phyloP scores from a whole-genome alignment of 2,113 vertebrate genomes.

The Plestiodon gilberti region DNA sequence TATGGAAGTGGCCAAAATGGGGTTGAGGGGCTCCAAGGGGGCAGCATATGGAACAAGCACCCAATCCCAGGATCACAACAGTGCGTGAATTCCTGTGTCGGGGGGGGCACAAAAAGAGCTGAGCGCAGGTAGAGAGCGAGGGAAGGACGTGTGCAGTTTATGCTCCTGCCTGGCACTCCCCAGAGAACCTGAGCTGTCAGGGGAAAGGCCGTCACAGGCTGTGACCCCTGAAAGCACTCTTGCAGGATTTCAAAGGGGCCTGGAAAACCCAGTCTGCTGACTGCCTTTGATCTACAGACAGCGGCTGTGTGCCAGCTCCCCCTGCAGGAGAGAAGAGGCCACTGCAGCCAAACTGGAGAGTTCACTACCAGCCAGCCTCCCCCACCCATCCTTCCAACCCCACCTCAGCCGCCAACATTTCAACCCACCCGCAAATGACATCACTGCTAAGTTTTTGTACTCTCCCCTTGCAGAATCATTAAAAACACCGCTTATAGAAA shows the following conservation, averaged over 20 bases:
- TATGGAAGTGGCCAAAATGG: background rate
- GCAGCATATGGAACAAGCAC: background rate
- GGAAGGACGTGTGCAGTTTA: background rate
- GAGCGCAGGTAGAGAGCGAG: background rate
- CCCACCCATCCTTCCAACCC: background rate
- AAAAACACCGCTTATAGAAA: background rate
- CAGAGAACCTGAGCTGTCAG: background rate
- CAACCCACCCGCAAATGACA: background rate
- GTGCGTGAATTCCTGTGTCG: background rate
- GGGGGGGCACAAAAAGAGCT: background rate
- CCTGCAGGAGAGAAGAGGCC: conserved; percentile 35
- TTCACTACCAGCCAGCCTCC: accelerated
- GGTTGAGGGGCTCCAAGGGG: background rate
- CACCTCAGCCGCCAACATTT: background rate
- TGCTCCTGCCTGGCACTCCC: background rate
- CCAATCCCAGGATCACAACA: background rate
- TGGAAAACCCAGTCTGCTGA: accelerated
- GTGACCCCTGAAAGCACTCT: background rate
- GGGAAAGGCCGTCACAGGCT: conserved; percentile 6
- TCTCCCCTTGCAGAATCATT: background rate
- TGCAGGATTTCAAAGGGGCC: background rate
- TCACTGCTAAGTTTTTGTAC: background rate
- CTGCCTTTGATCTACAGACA: background rate
- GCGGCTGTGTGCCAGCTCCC: conserved; percentile 51
- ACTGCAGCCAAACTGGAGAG: background rate